Percentiles rank a stretch among this genome's conserved stretches.
Evolutionary conservation across 2,797 vertebrate genomes (phyloP).

Genomic region (Gouania willdenowi): DNA sequence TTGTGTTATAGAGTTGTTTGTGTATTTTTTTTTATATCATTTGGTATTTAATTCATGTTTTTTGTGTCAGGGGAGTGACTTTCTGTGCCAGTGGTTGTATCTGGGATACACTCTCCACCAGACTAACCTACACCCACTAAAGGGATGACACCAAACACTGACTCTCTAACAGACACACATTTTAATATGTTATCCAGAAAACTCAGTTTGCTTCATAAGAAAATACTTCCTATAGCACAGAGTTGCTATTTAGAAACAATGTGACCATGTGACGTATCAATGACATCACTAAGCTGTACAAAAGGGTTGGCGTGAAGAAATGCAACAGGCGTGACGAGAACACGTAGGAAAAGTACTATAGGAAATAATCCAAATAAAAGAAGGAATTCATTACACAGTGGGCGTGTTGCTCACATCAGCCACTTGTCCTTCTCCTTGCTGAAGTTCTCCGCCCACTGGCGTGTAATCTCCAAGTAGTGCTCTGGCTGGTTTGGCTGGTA

Average conservation of each 20-base stretch:
- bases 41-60: no score
- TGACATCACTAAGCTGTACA: constrained; percentile 25
- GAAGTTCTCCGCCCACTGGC: constrained; percentile 85
- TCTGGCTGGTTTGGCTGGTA: constrained; percentile 80
- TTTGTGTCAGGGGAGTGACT: no score
- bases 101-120: no score
- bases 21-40: no score
- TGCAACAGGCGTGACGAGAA: no score
- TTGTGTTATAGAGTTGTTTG: no score
- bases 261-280: constrained; percentile 2
- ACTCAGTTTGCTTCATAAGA: constrained; percentile 30
- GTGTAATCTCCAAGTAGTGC: constrained; percentile 82
- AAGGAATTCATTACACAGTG: background rate
- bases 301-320: constrained; percentile 5
- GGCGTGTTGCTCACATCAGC: constrained; percentile 70
- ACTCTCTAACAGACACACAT: background rate
- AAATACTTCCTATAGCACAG: constrained; percentile 19
- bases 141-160: background rate
- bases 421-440: constrained; percentile 86
- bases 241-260: constrained; percentile 14
- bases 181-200: constrained; percentile 7
- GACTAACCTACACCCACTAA: no score
- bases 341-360: no score
- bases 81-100: no score
- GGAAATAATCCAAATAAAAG: no score